Conservation (phyloP, 2,888 invertebrate genomes). For the Drosophila trichaetosa region DNA sequence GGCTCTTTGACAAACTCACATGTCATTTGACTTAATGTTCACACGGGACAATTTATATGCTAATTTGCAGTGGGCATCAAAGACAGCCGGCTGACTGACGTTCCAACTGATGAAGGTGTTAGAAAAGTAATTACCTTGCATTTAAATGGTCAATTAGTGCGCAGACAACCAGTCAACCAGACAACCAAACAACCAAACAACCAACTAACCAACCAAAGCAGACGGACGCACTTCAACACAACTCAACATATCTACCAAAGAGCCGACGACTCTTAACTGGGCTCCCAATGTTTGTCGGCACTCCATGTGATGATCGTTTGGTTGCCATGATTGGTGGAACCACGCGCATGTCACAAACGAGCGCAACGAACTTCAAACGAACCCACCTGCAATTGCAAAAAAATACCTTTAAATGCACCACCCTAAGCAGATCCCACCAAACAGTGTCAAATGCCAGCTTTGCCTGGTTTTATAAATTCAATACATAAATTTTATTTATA, state of each 20-base stretch:
- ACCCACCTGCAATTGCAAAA: conserved; percentile 7
- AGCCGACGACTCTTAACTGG: conserved; percentile 3
- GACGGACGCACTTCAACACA: conserved; percentile 20
- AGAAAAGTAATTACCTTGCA: conserved; percentile 78
- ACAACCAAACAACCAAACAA: conserved; percentile 1
- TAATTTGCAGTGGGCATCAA: conserved; percentile 79
- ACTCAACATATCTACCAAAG: conserved; percentile 12
- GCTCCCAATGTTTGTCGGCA: conserved; percentile 16
- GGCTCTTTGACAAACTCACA: conserved; percentile 77
- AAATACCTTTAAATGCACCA: background rate
- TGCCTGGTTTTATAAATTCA: background rate
- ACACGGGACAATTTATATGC: conserved; percentile 82
- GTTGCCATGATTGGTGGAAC: conserved; percentile 70
- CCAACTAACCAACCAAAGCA: conserved; percentile 12
- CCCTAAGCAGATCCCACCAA: conserved; percentile 14
- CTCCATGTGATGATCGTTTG: conserved; percentile 42
- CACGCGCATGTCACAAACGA: conserved; percentile 73
- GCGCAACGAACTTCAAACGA: conserved; percentile 57
- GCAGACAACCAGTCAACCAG: conserved; percentile 52
- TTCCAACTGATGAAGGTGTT: conserved; percentile 77
- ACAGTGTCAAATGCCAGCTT: background rate
- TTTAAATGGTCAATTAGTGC: conserved; percentile 81
- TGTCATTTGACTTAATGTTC: conserved; percentile 80
- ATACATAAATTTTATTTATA: background rate
- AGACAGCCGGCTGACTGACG: conserved; percentile 67